phyloP scores from a whole-genome alignment of 2,113 vertebrate species.

The Psilopsiagon aymara region DNA sequence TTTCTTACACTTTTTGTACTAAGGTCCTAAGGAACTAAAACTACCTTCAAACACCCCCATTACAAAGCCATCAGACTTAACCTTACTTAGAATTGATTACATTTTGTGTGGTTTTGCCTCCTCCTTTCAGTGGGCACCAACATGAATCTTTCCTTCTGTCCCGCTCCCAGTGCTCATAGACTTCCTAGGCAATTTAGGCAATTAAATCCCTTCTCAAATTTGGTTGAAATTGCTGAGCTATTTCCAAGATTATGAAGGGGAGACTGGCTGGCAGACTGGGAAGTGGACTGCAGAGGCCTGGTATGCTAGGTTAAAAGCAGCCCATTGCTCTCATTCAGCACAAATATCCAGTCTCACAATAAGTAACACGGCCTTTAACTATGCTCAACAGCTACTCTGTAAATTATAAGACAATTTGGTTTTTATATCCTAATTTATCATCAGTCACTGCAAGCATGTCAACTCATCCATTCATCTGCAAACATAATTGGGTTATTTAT shows the following conservation, averaged over 20 bases:
- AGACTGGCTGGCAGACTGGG: accelerated
- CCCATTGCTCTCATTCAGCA: not conserved
- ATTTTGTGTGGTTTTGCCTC: too few relatives aligned
- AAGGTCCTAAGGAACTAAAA: too few relatives aligned
- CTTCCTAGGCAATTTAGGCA: not conserved
- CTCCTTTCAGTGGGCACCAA: not conserved
- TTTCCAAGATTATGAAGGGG: not conserved
- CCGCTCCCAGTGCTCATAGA: not conserved
- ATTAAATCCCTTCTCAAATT: not conserved
- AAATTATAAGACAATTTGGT: not conserved
- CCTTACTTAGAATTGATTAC: too few relatives aligned
- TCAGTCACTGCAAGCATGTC: not conserved
- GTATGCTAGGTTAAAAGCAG: not conserved
- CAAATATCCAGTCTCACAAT: not conserved
- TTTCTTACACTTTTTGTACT: too few relatives aligned
- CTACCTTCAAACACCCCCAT: too few relatives aligned
- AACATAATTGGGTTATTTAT: not conserved
- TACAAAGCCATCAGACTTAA: too few relatives aligned
- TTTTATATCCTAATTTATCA: not conserved
- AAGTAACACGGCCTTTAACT: not conserved
- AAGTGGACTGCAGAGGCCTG: not conserved
- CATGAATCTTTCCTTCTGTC: not conserved
- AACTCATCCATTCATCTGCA: not conserved
- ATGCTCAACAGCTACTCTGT: not conserved
- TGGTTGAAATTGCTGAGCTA: not conserved